Percentiles rank a stretch among this genome's conserved stretches.
phyloP scores from a whole-genome alignment of 2,113 vertebrate genomes.

The Empidonax alnorum region DNA sequence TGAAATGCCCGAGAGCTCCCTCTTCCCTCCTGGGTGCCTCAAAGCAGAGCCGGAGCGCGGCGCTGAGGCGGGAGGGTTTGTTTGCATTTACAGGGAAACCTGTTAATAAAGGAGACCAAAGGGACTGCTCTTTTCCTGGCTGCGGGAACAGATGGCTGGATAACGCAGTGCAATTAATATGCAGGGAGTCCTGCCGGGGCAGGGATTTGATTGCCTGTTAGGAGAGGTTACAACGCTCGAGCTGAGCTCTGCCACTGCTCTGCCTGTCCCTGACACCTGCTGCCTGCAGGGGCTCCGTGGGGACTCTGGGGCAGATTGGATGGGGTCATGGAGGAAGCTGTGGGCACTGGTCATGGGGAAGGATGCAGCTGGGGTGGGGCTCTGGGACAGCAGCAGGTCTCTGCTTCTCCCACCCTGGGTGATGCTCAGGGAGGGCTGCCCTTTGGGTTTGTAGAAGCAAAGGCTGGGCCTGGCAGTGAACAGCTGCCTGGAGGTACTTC shows the following conservation, averaged over 20 bases:
- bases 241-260: background rate
- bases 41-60: background rate
- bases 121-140: constrained; percentile 60
- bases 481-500: rapidly evolving
- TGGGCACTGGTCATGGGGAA: background rate
- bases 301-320: background rate
- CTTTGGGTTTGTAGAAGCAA: background rate
- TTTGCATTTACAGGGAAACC: constrained; percentile 55
- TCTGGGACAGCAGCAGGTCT: background rate
- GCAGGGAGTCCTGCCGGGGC: constrained; percentile 14
- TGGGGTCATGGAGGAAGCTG: background rate
- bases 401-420: rapidly evolving
- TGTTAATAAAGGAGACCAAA: constrained; percentile 42
- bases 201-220: background rate
- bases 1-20: background rate
- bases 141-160: constrained; percentile 39
- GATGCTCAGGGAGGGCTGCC: background rate
- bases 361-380: background rate
- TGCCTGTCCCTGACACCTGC: background rate
- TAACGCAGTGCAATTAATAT: constrained; percentile 4
- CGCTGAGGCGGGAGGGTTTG: background rate
- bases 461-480: background rate
- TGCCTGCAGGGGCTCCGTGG: background rate
- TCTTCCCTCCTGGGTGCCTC: background rate
- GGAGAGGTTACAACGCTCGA: background rate